Evolutionary conservation across 1,140 invertebrate species (phyloP).

Genomic region (Caenorhabditis latens): DNA sequence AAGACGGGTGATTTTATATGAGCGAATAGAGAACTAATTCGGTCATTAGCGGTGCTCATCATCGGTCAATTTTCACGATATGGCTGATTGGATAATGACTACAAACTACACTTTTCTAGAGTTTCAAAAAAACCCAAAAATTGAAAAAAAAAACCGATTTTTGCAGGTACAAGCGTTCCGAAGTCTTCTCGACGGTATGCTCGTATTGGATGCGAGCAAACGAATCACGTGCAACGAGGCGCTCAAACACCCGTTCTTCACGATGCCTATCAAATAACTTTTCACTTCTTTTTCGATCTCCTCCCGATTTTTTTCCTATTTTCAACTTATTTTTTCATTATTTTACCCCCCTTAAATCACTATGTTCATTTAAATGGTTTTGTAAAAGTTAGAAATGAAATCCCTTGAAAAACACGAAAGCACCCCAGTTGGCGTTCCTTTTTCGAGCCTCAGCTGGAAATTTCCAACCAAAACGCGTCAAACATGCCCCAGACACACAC

Average conservation of each 20-base stretch:
- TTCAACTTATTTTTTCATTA: not conserved
- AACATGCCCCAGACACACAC: too few species aligned
- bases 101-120: constrained; percentile 23
- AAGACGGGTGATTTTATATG: constrained; percentile 11
- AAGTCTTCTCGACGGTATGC: constrained; percentile 92
- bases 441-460: too few species aligned
- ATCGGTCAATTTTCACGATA: constrained; percentile 44
- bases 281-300: not conserved
- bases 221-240: constrained; percentile 93
- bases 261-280: constrained; percentile 80
- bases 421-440: too few species aligned
- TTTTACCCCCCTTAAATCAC: too few species aligned
- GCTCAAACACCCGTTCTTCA: constrained; percentile 94
- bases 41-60: constrained; percentile 51
- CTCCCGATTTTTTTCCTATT: not conserved
- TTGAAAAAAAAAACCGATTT: too few species aligned
- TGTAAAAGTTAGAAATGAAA: too few species aligned
- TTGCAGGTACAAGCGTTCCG: constrained; percentile 84
- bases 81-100: constrained; percentile 50
- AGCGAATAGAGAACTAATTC: constrained; percentile 1
- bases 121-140: too few species aligned
- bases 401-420: too few species aligned
- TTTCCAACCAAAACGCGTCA: too few species aligned
- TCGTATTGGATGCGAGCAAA: constrained; percentile 92
- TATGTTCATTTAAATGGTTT: too few species aligned